These are phyloP conservation scores for Ptychadena robeensis DNA, from an alignment of 2,797 vertebrate genomes.

Conservation along the genomic window DNA sequence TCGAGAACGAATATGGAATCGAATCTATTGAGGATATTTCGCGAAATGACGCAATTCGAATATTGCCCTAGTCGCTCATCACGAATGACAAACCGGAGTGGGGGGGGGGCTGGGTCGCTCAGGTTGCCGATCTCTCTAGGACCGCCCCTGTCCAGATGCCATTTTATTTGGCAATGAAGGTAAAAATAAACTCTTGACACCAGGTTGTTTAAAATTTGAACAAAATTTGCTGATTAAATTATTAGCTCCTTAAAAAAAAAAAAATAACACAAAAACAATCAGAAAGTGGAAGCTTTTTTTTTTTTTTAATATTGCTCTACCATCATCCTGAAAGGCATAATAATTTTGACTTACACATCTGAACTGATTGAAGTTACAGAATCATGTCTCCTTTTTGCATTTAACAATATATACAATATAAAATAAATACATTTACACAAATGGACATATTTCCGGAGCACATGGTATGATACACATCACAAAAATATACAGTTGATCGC, in stretches of 20 bases:
- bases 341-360: slow-evolving; percentile 99
- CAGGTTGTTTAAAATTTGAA: too few species aligned
- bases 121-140: too few species aligned
- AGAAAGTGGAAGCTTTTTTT: slow-evolving; percentile 99
- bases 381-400: slow-evolving; percentile 99
- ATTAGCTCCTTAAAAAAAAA: slow-evolving; percentile 23
- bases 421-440: slow-evolving; percentile 99
- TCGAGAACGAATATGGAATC: too few species aligned
- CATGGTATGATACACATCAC: slow-evolving; percentile 99
- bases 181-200: too few species aligned
- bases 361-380: slow-evolving; percentile 99
- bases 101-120: too few species aligned
- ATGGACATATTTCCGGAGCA: slow-evolving; percentile 99
- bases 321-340: slow-evolving; percentile 99
- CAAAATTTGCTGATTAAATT: neutral
- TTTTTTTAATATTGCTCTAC: slow-evolving; percentile 99
- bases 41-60: too few species aligned
- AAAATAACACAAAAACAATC: slow-evolving; percentile 79
- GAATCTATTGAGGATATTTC: too few species aligned
- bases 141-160: too few species aligned
- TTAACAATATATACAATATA: slow-evolving; percentile 99
- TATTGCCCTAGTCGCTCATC: too few species aligned
- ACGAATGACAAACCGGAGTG: too few species aligned
- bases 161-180: too few species aligned
- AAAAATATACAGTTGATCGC: slow-evolving; percentile 99